Percentiles rank a stretch among this genome's conserved stretches.
These are phyloP conservation scores for Daphoenositta chrysoptera DNA, from an alignment of 2,113 vertebrate genomes.

Conservation along the genomic window DNA sequence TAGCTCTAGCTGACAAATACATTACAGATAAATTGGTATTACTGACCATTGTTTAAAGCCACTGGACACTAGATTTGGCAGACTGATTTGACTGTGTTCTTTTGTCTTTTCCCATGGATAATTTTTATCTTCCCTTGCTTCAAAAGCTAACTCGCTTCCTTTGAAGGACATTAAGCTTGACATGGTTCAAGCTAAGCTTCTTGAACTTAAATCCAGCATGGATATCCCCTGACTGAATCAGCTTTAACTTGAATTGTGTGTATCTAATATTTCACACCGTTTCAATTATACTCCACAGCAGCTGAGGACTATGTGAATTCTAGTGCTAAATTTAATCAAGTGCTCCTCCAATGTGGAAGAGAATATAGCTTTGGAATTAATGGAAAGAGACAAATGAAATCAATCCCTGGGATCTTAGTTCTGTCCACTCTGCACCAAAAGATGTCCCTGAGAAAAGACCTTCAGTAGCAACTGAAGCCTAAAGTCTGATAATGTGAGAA, in stretches of 20 bases:
- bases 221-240: conserved; percentile 14
- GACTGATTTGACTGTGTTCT: conserved; percentile 19
- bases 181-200: conserved; percentile 56
- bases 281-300: conserved; percentile 49
- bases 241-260: conserved; percentile 30
- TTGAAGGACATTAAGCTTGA: conserved; percentile 49
- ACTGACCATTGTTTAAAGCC: conserved; percentile 37
- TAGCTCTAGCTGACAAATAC: conserved; percentile 35
- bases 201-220: conserved; percentile 52
- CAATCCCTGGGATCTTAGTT: not conserved
- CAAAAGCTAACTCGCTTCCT: conserved; percentile 41
- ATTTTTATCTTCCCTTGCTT: conserved; percentile 50
- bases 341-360: conserved; percentile 58
- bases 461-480: conserved; percentile 53
- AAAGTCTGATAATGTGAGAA: conserved; percentile 58
- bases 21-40: conserved; percentile 49
- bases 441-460: conserved; percentile 40
- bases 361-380: conserved; percentile 41
- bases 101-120: conserved; percentile 51
- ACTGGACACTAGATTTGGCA: conserved; percentile 42
- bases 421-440: not conserved
- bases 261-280: conserved; percentile 22
- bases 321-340: conserved; percentile 66
- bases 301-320: conserved; percentile 39
- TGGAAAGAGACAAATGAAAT: conserved; percentile 56